A percentile compares a stretch with the other conserved stretches of the same genome.
These are phyloP conservation scores for Buathra laborator DNA, from an alignment of 2,888 invertebrate genomes.

Conservation along the genomic window DNA sequence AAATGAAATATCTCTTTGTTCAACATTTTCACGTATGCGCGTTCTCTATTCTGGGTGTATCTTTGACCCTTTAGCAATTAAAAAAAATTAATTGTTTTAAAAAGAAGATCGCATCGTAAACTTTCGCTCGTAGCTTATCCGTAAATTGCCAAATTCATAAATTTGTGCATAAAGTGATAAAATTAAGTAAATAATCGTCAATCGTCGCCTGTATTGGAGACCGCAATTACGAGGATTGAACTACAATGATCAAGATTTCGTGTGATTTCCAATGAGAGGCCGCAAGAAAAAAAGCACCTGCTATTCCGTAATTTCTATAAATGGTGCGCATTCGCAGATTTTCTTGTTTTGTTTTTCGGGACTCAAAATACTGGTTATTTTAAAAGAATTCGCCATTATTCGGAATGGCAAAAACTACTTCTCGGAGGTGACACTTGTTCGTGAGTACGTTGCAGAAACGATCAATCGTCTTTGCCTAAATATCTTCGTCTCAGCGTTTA, in stretches of 20 bases:
- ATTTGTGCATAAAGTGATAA: background rate
- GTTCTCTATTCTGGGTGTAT: background rate
- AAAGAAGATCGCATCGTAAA: background rate
- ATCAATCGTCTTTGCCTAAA: too few relatives aligned
- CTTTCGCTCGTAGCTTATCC: too few relatives aligned
- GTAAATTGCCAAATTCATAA: background rate
- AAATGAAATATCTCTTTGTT: conserved; percentile 13
- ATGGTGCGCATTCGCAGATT: background rate
- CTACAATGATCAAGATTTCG: background rate
- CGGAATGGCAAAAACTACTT: background rate
- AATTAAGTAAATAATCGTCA: background rate
- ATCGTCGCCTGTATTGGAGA: background rate
- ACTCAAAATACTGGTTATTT: background rate
- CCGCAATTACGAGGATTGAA: background rate
- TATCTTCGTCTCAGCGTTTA: too few relatives aligned
- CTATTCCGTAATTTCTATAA: conserved; percentile 1
- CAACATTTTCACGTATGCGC: background rate
- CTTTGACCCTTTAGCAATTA: too few relatives aligned
- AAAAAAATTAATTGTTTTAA: too few relatives aligned
- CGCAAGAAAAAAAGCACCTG: background rate
- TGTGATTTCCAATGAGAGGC: background rate
- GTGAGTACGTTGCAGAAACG: background rate
- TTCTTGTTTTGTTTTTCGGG: background rate
- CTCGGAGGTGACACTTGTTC: background rate
- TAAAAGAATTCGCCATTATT: background rate